Evolutionary conservation across 2,113 vertebrate genomes (phyloP).

Genomic region (Eclectus roratus): DNA sequence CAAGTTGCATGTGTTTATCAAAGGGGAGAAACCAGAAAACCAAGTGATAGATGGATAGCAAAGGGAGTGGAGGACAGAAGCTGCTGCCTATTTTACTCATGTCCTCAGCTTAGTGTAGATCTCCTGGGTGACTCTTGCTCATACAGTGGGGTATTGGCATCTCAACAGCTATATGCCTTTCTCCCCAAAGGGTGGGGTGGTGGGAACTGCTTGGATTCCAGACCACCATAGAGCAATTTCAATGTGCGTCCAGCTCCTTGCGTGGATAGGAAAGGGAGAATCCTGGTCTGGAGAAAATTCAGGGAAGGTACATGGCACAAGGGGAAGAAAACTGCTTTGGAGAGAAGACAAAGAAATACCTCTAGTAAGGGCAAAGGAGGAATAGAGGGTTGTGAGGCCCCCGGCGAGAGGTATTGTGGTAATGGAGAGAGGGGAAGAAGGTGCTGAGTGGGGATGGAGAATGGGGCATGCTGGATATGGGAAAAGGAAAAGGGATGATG

Average conservation of each 20-base stretch:
- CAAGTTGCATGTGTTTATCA: neutral
- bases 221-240: neutral
- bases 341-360: neutral
- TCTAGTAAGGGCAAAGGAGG: neutral
- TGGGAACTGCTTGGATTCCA: neutral
- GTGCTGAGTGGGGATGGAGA: neutral
- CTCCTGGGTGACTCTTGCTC: neutral
- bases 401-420: neutral
- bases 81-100: neutral
- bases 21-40: neutral
- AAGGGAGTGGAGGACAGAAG: neutral
- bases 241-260: neutral
- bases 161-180: neutral
- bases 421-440: neutral
- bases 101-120: neutral
- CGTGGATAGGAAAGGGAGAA: neutral
- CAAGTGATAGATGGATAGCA: neutral
- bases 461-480: neutral
- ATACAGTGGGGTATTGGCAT: neutral
- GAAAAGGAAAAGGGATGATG: neutral
- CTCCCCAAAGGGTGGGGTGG: neutral
- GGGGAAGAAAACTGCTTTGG: neutral
- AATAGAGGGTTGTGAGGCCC: neutral
- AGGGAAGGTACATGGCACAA: neutral
- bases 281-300: neutral